Base-by-base conservation (phyloP, 2,113 vertebrate genomes). In the Murina feae region DNA sequence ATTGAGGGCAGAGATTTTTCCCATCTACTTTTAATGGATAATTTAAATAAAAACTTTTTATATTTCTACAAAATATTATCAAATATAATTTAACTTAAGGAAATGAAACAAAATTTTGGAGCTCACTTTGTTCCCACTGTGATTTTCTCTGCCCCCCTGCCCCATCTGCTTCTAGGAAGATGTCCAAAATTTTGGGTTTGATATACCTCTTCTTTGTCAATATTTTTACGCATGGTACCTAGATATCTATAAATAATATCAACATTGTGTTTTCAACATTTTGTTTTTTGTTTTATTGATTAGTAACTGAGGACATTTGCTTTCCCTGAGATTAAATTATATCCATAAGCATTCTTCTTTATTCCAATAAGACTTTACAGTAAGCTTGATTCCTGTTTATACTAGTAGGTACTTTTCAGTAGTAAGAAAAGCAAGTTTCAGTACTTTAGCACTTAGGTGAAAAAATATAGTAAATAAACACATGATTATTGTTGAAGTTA, bases 11-110 rank as follows among this genome's bases (percentile, higher is more conserved):
- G 9, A 47, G 17, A 23, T 71, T 35, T 49, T 66, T 79, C 28
- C 17, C 13, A 68, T 74, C 4, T 30, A 37, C 2, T 53, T 91
- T 93, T 66, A 89, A 76, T 60, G 16, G 42, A 35, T 84, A 71
- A 87, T 80, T 90, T 86, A 78, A 76, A 58, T 72, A 6, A 63
- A 90, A 91, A 72, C 0, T 37, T 83, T 68, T 71, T 51, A 76
- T 65, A 65, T 39, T 86, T 94, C 6, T 93, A 17, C 90, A 90
- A 86, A 90, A 85, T 87, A 47, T 83, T 79, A 9, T 44, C 18
- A 30, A 89, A 32, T 84, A 35, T 1, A 75, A 25, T 83, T 6
- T 83, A 84, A 47, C 13, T 42, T 69, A 76, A 83, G 39, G 6
- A 84, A 82, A 80, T 35, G n/a, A 55, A 42, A 49, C 8, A 65